Evolutionary conservation across 2,113 vertebrate species (phyloP).

Genomic region (Proterorhinus semilunaris): DNA sequence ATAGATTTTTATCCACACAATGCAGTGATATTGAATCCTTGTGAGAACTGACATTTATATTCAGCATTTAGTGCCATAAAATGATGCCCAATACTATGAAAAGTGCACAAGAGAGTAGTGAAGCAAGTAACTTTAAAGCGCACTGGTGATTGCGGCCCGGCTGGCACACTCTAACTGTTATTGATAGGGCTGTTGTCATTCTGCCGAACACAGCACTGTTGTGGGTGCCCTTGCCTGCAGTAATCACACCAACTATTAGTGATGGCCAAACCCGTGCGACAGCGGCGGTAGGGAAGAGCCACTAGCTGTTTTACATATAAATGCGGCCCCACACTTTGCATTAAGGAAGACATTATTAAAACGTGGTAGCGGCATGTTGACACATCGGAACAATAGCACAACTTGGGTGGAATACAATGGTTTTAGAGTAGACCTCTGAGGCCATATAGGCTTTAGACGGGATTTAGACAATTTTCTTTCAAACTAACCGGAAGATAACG

Average conservation of each 20-base stretch:
- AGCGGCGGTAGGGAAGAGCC: slow-evolving; percentile 3
- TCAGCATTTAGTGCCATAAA: not conserved
- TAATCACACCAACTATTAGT: slow-evolving; percentile 58
- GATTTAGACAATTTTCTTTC: not conserved
- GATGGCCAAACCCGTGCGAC: slow-evolving; percentile 41
- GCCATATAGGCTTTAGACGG: not conserved
- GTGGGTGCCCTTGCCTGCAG: slow-evolving; percentile 58
- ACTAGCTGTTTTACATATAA: slow-evolving; percentile 48
- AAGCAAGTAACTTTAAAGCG: slow-evolving; percentile 44
- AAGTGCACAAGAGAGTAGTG: slow-evolving; percentile 4
- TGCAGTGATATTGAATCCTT: slow-evolving; percentile 4
- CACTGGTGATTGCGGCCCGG: slow-evolving; percentile 38
- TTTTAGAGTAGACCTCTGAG: not conserved
- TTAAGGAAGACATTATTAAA: slow-evolving; percentile 23
- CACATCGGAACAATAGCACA: not conserved
- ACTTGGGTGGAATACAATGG: not conserved
- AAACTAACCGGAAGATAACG: no score
- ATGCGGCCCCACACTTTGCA: slow-evolving; percentile 24
- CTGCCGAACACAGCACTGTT: slow-evolving; percentile 53
- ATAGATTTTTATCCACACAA: not conserved
- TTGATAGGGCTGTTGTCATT: slow-evolving; percentile 62
- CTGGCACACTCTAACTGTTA: slow-evolving; percentile 50
- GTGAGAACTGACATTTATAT: slow-evolving; percentile 1
- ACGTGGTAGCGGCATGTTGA: not conserved
- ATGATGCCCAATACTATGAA: not conserved